Conservation (phyloP, 2,113 vertebrate genomes). For the Tursiops truncatus region DNA sequence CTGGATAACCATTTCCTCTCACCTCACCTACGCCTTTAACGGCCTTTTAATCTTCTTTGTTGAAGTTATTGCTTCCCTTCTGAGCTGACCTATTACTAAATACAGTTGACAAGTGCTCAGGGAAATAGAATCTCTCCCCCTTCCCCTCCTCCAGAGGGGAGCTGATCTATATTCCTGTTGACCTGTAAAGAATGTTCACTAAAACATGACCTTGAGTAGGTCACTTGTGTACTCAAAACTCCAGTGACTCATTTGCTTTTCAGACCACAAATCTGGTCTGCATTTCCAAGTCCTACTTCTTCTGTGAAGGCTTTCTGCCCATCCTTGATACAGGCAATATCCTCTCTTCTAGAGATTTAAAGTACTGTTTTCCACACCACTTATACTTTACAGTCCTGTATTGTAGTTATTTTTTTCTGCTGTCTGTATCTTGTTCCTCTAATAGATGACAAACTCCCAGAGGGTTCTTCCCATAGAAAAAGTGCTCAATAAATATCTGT, state of each 20-base stretch:
- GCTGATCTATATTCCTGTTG: constrained; percentile 55
- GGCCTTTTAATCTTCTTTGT: constrained; percentile 57
- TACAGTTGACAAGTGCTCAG: constrained; percentile 49
- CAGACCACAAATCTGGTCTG: background rate
- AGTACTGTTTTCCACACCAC: constrained; percentile 32
- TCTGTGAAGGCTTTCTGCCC: background rate
- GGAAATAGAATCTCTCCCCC: constrained; percentile 44
- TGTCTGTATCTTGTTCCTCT: constrained; percentile 43
- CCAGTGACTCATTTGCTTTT: constrained; percentile 44
- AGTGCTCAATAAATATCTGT: constrained; percentile 49
- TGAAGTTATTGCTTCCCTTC: constrained; percentile 52
- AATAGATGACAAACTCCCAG: constrained; percentile 50
- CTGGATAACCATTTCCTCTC: constrained; percentile 8
- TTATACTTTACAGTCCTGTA: constrained; percentile 47
- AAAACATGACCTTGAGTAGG: constrained; percentile 52
- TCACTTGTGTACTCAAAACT: constrained; percentile 51
- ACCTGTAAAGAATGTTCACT: constrained; percentile 49
- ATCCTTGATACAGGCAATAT: background rate
- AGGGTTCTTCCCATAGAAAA: background rate
- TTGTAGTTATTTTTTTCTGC: constrained; percentile 53
- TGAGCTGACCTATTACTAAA: constrained; percentile 63
- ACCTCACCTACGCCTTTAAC: background rate
- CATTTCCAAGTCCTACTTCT: background rate
- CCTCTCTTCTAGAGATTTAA: constrained; percentile 45
- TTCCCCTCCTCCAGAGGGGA: constrained; percentile 34